These are phyloP conservation scores for Montifringilla adamsi DNA, from an alignment of 2,113 vertebrate genomes.

Conservation along the genomic window DNA sequence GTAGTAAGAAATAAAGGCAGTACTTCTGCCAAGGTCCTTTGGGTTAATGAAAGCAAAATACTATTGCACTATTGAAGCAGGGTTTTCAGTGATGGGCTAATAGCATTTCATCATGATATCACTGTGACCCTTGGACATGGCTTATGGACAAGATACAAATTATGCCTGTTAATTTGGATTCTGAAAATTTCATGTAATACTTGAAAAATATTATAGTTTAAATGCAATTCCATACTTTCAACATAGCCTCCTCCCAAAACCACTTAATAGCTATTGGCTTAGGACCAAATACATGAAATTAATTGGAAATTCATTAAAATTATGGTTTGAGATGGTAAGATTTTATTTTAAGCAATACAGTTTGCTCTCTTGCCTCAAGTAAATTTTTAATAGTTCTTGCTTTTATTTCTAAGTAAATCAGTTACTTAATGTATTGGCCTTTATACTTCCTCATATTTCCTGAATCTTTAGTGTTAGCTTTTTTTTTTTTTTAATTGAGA, in stretches of 20 bases:
- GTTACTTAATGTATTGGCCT: not conserved
- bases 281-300: not conserved
- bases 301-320: not conserved
- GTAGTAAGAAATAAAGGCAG: not conserved
- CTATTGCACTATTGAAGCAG: not conserved
- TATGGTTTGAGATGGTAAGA: not conserved
- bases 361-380: not conserved
- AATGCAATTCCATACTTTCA: not conserved
- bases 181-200: not conserved
- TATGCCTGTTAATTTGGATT: not conserved
- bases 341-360: not conserved
- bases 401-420: not conserved
- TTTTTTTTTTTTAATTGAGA: not conserved
- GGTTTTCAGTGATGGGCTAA: not conserved
- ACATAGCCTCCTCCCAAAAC: not conserved
- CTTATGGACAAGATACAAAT: not conserved
- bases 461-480: not conserved
- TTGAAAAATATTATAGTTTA: not conserved
- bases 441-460: not conserved
- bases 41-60: not conserved
- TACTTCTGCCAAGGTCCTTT: not conserved
- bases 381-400: not conserved
- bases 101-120: not conserved
- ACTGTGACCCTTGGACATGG: not conserved
- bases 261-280: not conserved